Conservation (phyloP, 2,888 invertebrate genomes). For the Drosophila ustulata region DNA sequence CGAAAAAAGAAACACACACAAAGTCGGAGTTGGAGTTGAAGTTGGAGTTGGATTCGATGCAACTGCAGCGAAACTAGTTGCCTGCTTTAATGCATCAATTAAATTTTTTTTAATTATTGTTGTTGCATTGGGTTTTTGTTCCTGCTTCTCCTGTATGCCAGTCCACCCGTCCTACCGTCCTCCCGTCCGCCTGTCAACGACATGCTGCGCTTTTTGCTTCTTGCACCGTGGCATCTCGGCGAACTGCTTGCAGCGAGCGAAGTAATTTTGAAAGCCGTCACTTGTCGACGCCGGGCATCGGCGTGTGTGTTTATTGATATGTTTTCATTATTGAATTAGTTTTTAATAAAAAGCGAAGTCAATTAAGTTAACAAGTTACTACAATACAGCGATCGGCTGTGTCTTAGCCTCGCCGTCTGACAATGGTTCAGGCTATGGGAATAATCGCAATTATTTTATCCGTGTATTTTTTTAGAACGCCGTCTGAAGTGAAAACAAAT, state of each 20-base stretch:
- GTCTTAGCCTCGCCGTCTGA: neutral
- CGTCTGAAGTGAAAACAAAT: conserved; percentile 14
- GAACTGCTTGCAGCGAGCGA: conserved; percentile 38
- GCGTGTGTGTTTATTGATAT: conserved; percentile 76
- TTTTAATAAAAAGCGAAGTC: conserved; percentile 65
- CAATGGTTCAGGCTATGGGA: conserved; percentile 37
- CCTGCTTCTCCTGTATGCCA: conserved; percentile 61
- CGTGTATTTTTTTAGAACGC: conserved; percentile 5
- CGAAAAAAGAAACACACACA: conserved; percentile 29
- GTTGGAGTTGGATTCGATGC: conserved; percentile 5
- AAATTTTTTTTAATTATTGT: conserved; percentile 75
- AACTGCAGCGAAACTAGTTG: conserved; percentile 63
- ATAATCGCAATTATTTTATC: conserved; percentile 46
- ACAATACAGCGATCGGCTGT: conserved; percentile 6
- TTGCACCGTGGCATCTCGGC: conserved; percentile 46
- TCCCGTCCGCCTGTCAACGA: conserved; percentile 60
- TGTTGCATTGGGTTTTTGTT: conserved; percentile 68
- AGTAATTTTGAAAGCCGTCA: conserved; percentile 73
- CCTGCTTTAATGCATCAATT: conserved; percentile 79
- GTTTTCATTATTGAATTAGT: conserved; percentile 81
- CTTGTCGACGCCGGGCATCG: conserved; percentile 50
- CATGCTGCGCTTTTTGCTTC: conserved; percentile 70
- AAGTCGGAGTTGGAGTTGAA: conserved; percentile 27
- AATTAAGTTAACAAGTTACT: conserved; percentile 68
- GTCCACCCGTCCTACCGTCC: conserved; percentile 63